phyloP scores from a whole-genome alignment of 2,888 invertebrate species.

The Drosophila fungiperda region DNA sequence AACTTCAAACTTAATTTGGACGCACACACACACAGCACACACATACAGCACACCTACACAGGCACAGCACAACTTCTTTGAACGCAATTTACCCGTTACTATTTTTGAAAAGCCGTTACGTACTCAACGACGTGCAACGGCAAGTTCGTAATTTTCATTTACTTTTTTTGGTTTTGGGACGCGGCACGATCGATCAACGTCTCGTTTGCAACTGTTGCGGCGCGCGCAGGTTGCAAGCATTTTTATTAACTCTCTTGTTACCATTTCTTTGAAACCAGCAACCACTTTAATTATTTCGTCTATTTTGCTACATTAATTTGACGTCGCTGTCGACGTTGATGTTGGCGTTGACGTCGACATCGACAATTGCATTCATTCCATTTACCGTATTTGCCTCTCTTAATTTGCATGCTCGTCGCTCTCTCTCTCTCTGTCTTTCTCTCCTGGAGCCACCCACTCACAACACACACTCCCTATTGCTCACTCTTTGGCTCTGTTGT shows the following conservation, averaged over 20 bases:
- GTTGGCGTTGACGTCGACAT: conserved; percentile 5
- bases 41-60: conserved; percentile 31
- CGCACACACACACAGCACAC: conserved; percentile 41
- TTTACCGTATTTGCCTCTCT: conserved; percentile 16
- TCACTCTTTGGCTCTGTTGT: conserved; percentile 16
- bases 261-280: conserved; percentile 46
- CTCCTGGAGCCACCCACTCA: conserved; percentile 10
- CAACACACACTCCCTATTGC: conserved; percentile 1
- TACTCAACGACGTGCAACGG: conserved; percentile 8
- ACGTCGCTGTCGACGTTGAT: conserved; percentile 32
- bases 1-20: conserved; percentile 50
- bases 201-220: conserved; percentile 66
- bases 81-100: conserved; percentile 35
- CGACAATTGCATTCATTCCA: conserved; percentile 45
- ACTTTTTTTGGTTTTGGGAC: conserved; percentile 40
- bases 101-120: conserved; percentile 65
- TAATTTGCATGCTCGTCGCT: conserved; percentile 32
- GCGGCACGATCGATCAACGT: conserved; percentile 57
- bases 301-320: conserved; percentile 73
- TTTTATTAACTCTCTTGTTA: conserved; percentile 73
- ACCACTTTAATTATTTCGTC: conserved; percentile 72
- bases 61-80: conserved; percentile 23
- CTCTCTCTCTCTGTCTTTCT: not conserved
- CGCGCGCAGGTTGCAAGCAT: conserved; percentile 77
- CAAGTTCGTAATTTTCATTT: conserved; percentile 30